Percentiles rank a stretch among this genome's conserved stretches.
phyloP scores from a whole-genome alignment of 2,888 invertebrate species.

The Cepaea hortensis region DNA sequence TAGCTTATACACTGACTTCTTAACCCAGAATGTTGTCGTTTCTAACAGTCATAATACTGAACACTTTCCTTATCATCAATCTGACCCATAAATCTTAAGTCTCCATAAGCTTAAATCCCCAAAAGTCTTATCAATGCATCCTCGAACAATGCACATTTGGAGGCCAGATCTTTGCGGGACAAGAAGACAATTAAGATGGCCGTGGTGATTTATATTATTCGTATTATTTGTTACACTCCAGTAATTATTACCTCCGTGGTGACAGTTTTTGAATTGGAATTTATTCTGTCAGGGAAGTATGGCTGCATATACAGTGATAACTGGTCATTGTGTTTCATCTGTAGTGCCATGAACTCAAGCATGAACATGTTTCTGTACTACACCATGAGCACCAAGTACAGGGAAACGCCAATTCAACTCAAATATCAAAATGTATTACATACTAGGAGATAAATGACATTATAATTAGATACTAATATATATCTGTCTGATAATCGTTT shows the following conservation, averaged over 20 bases:
- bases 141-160: neutral
- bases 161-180: neutral
- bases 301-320: neutral
- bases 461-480: too few relatives aligned
- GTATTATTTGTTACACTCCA: neutral
- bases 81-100: too few relatives aligned
- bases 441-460: too few relatives aligned
- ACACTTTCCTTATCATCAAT: too few relatives aligned
- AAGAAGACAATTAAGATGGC: neutral
- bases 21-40: neutral
- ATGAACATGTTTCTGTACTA: conserved; percentile 27
- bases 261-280: conserved; percentile 13
- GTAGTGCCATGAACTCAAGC: conserved; percentile 4
- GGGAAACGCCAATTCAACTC: neutral
- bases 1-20: neutral
- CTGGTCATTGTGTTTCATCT: conserved; percentile 20
- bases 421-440: neutral
- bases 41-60: too few relatives aligned
- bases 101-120: neutral
- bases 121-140: neutral
- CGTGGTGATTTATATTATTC: neutral
- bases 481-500: too few relatives aligned
- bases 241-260: neutral
- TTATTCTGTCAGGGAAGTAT: neutral
- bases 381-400: conserved; percentile 32